phyloP scores from a whole-genome alignment of 2,113 vertebrate species.

The Vulpes vulpes region DNA sequence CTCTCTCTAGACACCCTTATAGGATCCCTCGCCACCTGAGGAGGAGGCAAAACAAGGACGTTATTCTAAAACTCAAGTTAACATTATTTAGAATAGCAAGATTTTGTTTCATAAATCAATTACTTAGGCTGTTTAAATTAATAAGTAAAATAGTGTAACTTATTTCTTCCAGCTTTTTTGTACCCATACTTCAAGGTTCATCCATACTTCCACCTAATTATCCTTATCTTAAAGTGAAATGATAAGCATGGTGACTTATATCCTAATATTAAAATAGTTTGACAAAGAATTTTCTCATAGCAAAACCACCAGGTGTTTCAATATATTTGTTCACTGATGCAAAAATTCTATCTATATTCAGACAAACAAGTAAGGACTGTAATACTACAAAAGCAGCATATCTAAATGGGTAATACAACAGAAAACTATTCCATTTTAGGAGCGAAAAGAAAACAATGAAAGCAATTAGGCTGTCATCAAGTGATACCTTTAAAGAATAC shows the following conservation, averaged over 20 bases:
- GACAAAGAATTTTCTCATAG: conserved; percentile 34
- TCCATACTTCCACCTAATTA: background rate
- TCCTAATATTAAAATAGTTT: conserved; percentile 45
- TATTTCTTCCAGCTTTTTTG: conserved; percentile 12
- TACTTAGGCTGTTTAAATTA: background rate
- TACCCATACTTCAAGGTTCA: background rate
- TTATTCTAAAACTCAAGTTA: conserved; percentile 20
- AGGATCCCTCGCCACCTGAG: background rate
- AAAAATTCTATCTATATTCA: conserved; percentile 37
- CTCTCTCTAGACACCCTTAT: background rate
- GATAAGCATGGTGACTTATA: background rate
- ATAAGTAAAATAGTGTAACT: background rate
- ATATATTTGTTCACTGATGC: conserved; percentile 30
- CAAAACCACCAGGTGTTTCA: conserved; percentile 32
- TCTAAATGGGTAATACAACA: background rate
- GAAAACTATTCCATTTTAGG: conserved; percentile 52
- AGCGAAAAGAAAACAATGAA: conserved; percentile 45
- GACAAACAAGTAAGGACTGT: conserved; percentile 2
- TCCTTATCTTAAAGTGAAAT: background rate
- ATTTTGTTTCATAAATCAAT: background rate
- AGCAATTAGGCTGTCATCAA: conserved; percentile 40
- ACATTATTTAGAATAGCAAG: background rate
- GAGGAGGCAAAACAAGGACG: background rate
- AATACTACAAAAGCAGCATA: conserved; percentile 5
- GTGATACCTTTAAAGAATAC: conserved; percentile 41